phyloP scores from a whole-genome alignment of 2,888 invertebrate genomes.

The Scaptomyza flava region DNA sequence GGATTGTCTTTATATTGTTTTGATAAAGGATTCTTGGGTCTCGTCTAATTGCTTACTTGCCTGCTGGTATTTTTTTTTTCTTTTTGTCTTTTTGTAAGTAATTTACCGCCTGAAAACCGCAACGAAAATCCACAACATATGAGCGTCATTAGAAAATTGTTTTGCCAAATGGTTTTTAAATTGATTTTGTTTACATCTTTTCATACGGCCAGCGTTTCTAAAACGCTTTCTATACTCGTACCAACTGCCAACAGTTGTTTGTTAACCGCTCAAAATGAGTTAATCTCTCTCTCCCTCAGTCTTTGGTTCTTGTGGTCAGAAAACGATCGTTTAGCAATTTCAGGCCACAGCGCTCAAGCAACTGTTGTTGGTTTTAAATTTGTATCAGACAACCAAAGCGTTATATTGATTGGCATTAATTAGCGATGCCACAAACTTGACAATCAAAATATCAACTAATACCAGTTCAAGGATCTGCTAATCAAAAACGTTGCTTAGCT shows the following conservation, averaged over 20 bases:
- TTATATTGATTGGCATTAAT: conserved; percentile 66
- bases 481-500: conserved; percentile 50
- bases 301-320: conserved; percentile 49
- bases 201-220: conserved; percentile 57
- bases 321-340: conserved; percentile 56
- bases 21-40: conserved; percentile 75
- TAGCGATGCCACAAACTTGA: conserved; percentile 27
- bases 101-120: conserved; percentile 69
- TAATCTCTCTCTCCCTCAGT: conserved; percentile 45
- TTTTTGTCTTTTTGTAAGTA: conserved; percentile 23
- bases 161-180: conserved; percentile 81
- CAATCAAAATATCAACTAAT: conserved; percentile 57
- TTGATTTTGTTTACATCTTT: conserved; percentile 74
- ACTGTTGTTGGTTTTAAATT: conserved; percentile 51
- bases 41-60: conserved; percentile 61
- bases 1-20: conserved; percentile 56
- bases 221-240: conserved; percentile 59
- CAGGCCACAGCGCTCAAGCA: conserved; percentile 58
- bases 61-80: conserved; percentile 24
- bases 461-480: conserved; percentile 74
- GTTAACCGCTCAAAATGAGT: conserved; percentile 60
- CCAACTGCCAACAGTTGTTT: conserved; percentile 65
- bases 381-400: conserved; percentile 26
- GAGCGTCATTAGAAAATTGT: conserved; percentile 80
- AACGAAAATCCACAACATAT: conserved; percentile 74